phyloP scores from a whole-genome alignment of 2,797 vertebrate species.

The Betta splendens region DNA sequence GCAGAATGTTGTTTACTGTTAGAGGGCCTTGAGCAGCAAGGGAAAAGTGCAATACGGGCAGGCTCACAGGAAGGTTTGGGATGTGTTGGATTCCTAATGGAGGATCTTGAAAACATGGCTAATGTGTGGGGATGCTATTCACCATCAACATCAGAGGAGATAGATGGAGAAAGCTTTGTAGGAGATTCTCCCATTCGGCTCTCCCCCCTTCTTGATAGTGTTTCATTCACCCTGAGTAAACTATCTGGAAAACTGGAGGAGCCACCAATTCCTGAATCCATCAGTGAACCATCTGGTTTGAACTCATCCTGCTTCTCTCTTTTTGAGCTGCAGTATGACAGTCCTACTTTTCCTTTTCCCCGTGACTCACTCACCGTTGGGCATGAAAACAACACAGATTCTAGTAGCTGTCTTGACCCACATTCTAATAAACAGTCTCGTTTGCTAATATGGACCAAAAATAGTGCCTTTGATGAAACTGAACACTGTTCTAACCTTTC shows the following conservation, averaged over 20 bases:
- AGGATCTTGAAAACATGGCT: slow-evolving; percentile 93
- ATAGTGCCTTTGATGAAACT: slow-evolving; percentile 99
- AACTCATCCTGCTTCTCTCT: slow-evolving; percentile 96
- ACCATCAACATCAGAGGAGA: slow-evolving; percentile 94
- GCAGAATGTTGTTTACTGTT: slow-evolving; percentile 98
- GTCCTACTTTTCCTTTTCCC: slow-evolving; percentile 94
- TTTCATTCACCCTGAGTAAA: slow-evolving; percentile 86
- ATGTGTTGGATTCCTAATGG: slow-evolving; percentile 90
- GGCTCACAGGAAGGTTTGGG: slow-evolving; percentile 89
- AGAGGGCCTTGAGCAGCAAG: slow-evolving; percentile 95
- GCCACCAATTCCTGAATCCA: slow-evolving; percentile 86
- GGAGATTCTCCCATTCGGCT: slow-evolving; percentile 92
- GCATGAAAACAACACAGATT: slow-evolving; percentile 89
- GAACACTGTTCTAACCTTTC: slow-evolving; percentile 99
- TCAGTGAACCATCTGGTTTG: slow-evolving; percentile 88
- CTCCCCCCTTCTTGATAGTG: slow-evolving; percentile 89
- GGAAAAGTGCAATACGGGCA: slow-evolving; percentile 99
- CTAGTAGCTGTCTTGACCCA: slow-evolving; percentile 92
- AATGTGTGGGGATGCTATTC: slow-evolving; percentile 98
- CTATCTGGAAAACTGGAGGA: slow-evolving; percentile 88
- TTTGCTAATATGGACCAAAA: slow-evolving; percentile 99
- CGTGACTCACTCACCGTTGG: slow-evolving; percentile 89
- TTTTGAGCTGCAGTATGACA: slow-evolving; percentile 98
- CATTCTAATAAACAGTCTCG: slow-evolving; percentile 98
- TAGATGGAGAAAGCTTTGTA: slow-evolving; percentile 94